These are phyloP conservation scores for Protonibea diacanthus DNA, from an alignment of 2,797 vertebrate species.

Conservation along the genomic window DNA sequence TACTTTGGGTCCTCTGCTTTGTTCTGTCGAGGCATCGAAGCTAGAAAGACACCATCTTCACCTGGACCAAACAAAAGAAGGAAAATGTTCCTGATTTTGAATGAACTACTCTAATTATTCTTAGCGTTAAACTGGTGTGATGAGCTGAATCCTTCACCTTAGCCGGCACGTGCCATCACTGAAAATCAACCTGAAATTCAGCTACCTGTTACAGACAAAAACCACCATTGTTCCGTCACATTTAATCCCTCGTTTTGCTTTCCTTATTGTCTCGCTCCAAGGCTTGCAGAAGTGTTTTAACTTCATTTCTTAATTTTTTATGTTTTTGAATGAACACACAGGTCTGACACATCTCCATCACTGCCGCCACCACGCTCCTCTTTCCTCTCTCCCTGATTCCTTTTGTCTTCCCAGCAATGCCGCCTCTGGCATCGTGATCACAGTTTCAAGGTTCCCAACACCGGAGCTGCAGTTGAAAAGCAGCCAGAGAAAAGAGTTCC, in stretches of 20 bases:
- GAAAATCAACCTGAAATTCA: conserved; percentile 43
- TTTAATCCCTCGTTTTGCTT: conserved; percentile 17
- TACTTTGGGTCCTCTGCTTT: neutral
- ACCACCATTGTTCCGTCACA: conserved; percentile 6
- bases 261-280: conserved; percentile 33
- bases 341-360: conserved; percentile 13
- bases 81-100: neutral
- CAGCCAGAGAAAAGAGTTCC: conserved; percentile 43
- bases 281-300: conserved; percentile 12
- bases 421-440: conserved; percentile 54
- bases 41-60: neutral
- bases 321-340: conserved; percentile 20
- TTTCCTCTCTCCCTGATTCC: neutral
- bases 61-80: neutral
- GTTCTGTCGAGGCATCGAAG: neutral
- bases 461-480: conserved; percentile 38
- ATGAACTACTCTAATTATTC: neutral
- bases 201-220: neutral
- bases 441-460: conserved; percentile 50
- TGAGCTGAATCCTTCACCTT: conserved; percentile 21
- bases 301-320: conserved; percentile 11
- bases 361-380: neutral
- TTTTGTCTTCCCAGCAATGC: conserved; percentile 52
- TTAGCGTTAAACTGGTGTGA: neutral
- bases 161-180: conserved; percentile 11